Conservation (phyloP, 2,888 invertebrate species). For the Fragum fragum region DNA sequence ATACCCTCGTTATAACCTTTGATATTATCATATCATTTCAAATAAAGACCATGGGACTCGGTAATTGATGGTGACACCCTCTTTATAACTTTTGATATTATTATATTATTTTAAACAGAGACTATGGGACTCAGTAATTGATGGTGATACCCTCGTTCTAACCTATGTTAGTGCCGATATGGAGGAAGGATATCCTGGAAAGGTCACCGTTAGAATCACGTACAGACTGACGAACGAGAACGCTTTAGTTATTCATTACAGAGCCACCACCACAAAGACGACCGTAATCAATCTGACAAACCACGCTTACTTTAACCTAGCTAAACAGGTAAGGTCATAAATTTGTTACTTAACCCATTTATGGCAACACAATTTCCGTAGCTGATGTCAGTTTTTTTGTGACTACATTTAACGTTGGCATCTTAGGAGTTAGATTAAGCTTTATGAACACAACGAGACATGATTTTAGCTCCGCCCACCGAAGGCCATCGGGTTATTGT, state of each 20-base stretch:
- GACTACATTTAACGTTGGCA: no score
- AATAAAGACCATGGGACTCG: constrained; percentile 91
- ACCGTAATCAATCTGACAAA: constrained; percentile 96
- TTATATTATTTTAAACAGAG: constrained; percentile 86
- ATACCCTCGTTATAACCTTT: not conserved
- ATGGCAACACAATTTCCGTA: no score
- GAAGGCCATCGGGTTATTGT: no score
- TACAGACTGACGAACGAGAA: constrained; percentile 92
- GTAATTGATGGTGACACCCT: constrained; percentile 89
- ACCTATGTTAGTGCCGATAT: constrained; percentile 92
- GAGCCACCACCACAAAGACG: constrained; percentile 92
- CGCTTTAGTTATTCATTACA: constrained; percentile 92
- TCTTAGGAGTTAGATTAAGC: no score
- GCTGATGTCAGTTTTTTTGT: no score
- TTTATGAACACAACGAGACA: no score
- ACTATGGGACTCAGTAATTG: constrained; percentile 91
- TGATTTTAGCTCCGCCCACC: no score
- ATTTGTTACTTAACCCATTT: no score
- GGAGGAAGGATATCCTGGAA: constrained; percentile 96
- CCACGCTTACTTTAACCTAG: constrained; percentile 96
- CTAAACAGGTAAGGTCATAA: constrained; percentile 91
- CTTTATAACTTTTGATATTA: constrained; percentile 91
- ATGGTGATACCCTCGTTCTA: constrained; percentile 90
- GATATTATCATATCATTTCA: not conserved
- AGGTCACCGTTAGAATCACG: constrained; percentile 91